Base-by-base conservation (phyloP, 2,113 vertebrate species). In the Micronisus gabar region DNA sequence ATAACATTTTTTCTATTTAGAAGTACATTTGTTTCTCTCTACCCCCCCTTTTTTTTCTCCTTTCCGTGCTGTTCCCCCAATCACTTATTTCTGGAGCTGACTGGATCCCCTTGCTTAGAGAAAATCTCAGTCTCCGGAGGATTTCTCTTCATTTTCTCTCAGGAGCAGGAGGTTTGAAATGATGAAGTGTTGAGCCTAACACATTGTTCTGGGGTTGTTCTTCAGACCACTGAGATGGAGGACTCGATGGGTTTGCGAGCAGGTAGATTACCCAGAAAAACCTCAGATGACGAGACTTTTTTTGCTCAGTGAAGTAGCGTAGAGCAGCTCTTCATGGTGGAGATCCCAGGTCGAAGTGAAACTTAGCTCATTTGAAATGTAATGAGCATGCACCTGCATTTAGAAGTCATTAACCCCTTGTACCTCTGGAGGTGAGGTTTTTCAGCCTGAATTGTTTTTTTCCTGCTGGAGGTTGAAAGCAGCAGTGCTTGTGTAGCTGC, bases 101-200 rank as follows among this genome's bases (percentile, higher is more conserved):
- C 20, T 23, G 11, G 22, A 21, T 32, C 67, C 30, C 38, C 20
- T 27, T 1, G 0, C 36, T 0, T 13, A 8, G 58, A 15, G 50
- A 25, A 27, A 34, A 15, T 22, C 52, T 40, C 5, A 0, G 0
- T 71, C 25, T 68, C 27, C 0, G 0, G 23, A 48, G 47, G 2
- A 19, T 12, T 65, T 30, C 19, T 13, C 48, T 4, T 23, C 0
- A 0, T 59, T 74, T 59, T 17, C 47, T 45, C 11, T 19, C 0
- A 0, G 15, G 30, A 43, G 11, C 25, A 21, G 59, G 74, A 82
- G 90, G 45, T 59, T 63, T 15, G 71, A 6, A 15, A 7, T 0
- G 14, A 2, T 2, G 29, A 26, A 26, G 12, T 0, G 2, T 18
- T 0, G 13, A 40, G 76, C 15, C 5, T 0, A n/a, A 48, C 26